phyloP scores from a whole-genome alignment of 1,140 invertebrate species.

The Sipha flava region DNA sequence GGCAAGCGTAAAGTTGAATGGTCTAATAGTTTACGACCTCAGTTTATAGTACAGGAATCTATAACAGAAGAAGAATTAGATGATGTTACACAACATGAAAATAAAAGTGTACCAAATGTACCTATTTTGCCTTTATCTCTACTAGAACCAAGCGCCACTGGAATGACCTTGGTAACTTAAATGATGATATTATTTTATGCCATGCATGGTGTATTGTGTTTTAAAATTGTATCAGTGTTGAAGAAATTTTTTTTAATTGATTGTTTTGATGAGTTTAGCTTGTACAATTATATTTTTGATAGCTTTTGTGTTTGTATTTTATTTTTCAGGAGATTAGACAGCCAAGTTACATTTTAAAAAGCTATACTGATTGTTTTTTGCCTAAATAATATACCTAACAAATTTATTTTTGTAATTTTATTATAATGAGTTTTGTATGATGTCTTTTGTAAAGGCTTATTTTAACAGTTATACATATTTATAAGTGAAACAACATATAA shows the following conservation, averaged over 20 bases:
- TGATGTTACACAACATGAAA: background rate
- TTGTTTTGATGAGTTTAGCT: background rate
- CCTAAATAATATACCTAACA: background rate
- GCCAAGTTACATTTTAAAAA: background rate
- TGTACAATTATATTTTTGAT: background rate
- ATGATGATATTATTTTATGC: background rate
- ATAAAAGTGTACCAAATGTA: background rate
- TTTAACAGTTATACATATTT: background rate
- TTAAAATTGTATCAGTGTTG: background rate
- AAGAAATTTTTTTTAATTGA: background rate
- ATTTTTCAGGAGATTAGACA: slow-evolving; percentile 1
- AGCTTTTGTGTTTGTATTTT: slow-evolving; percentile 18
- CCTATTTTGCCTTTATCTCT: background rate
- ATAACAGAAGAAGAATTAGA: slow-evolving; percentile 21
- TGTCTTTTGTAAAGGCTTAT: background rate
- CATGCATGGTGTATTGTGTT: slow-evolving; percentile 20
- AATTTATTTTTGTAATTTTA: background rate
- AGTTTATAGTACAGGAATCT: background rate
- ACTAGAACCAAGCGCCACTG: background rate
- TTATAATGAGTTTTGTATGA: background rate
- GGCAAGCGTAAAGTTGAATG: background rate
- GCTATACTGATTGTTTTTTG: background rate
- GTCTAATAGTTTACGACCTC: background rate
- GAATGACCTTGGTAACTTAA: slow-evolving; percentile 20
- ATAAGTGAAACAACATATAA: background rate